A percentile compares a stretch with the other conserved stretches of the same genome.
Evolutionary conservation across 2,888 invertebrate genomes (phyloP).

Genomic region (Metallyticus violacea): DNA sequence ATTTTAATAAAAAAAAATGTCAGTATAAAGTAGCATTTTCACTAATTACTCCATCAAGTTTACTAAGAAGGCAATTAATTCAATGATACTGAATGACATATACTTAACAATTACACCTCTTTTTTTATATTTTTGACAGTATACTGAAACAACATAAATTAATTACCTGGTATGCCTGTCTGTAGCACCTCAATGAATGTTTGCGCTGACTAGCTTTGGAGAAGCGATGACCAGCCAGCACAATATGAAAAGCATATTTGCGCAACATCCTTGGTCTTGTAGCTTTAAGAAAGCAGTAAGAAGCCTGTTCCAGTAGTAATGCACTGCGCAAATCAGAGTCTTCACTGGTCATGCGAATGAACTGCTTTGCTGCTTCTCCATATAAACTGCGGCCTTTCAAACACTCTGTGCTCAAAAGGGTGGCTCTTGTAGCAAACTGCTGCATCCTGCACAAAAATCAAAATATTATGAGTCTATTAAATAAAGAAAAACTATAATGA

Average conservation of each 20-base stretch:
- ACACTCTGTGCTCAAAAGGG: slow-evolving; percentile 84
- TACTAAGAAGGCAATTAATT: too few species aligned
- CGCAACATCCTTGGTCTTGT: slow-evolving; percentile 72
- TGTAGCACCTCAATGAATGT: slow-evolving; percentile 89
- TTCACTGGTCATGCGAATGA: slow-evolving; percentile 94
- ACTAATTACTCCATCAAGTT: too few species aligned
- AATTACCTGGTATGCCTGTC: slow-evolving; percentile 85
- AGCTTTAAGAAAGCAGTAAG: slow-evolving; percentile 79
- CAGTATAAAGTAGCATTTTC: too few species aligned
- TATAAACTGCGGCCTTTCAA: slow-evolving; percentile 73
- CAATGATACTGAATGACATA: too few species aligned
- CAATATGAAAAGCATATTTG: slow-evolving; percentile 95
- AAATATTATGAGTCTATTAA: too few species aligned
- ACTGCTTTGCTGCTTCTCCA: slow-evolving; percentile 91
- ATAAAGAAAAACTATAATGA: background rate
- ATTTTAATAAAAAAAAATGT: too few species aligned
- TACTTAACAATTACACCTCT: too few species aligned
- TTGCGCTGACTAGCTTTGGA: slow-evolving; percentile 89
- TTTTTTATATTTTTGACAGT: too few species aligned
- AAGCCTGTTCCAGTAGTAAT: slow-evolving; percentile 89
- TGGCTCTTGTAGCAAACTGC: slow-evolving; percentile 89
- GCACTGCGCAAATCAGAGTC: slow-evolving; percentile 96
- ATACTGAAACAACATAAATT: too few species aligned
- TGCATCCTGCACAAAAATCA: slow-evolving; percentile 68
- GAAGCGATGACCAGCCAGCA: slow-evolving; percentile 92